These are phyloP conservation scores for Nyleta sp. DNA, from an alignment of 2,888 invertebrate genomes.

Conservation along the genomic window DNA sequence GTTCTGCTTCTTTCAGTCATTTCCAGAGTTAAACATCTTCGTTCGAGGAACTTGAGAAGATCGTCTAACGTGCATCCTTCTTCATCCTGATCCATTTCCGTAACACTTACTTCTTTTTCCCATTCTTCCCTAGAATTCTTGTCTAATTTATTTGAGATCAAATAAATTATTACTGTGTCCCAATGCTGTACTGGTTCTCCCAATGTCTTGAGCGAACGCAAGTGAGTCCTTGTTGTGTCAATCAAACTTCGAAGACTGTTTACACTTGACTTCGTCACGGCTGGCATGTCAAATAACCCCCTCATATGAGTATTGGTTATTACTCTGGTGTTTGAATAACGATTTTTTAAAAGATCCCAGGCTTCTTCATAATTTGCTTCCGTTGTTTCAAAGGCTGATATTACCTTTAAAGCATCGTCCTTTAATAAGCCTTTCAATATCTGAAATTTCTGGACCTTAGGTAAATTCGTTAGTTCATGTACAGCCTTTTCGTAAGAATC, in stretches of 20 bases:
- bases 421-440: conserved; percentile 1
- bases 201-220: background rate
- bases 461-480: background rate
- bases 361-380: conserved; percentile 27
- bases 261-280: conserved; percentile 1
- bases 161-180: background rate
- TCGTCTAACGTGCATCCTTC: background rate
- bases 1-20: background rate
- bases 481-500: conserved; percentile 1
- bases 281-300: conserved; percentile 7
- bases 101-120: background rate
- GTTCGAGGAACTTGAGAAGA: conserved; percentile 21
- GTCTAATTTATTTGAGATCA: background rate
- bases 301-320: conserved; percentile 26
- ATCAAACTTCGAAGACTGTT: background rate
- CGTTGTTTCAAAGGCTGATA: conserved; percentile 4
- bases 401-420: background rate
- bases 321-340: conserved; percentile 1
- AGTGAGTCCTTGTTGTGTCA: background rate
- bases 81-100: background rate
- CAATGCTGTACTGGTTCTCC: background rate
- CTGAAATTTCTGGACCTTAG: background rate
- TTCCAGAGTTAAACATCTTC: background rate
- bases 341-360: conserved; percentile 11
- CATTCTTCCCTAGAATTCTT: conserved; percentile 25